Conservation (phyloP, 2,888 invertebrate species). For the Torymus auratus region DNA sequence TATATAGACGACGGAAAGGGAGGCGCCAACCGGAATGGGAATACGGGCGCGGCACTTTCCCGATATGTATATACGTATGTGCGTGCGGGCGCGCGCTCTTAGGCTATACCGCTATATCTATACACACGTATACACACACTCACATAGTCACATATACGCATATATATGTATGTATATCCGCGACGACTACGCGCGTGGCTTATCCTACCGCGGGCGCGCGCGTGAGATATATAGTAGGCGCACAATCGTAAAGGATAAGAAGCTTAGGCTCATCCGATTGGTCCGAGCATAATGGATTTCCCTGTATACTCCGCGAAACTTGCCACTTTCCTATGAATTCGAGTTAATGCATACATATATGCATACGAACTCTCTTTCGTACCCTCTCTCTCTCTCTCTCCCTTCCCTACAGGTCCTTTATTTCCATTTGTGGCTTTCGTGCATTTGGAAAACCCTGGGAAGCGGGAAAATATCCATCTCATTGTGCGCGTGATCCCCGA, state of each 20-base stretch:
- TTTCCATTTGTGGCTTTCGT: conserved; percentile 22
- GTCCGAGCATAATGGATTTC: conserved; percentile 57
- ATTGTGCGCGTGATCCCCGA: conserved; percentile 42
- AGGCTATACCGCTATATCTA: neutral
- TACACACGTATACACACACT: conserved; percentile 19
- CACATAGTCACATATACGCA: conserved; percentile 21
- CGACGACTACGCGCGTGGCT: conserved; percentile 11
- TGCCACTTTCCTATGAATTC: conserved; percentile 45
- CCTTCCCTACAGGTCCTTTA: neutral
- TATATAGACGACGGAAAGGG: neutral
- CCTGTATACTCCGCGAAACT: conserved; percentile 32
- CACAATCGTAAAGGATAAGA: conserved; percentile 58
- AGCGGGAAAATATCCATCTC: conserved; percentile 41
- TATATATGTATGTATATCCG: neutral
- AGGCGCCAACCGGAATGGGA: conserved; percentile 43
- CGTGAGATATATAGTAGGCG: conserved; percentile 7
- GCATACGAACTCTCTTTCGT: conserved; percentile 13
- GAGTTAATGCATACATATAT: neutral
- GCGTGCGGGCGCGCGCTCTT: neutral
- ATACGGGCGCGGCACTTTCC: conserved; percentile 13
- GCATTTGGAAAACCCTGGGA: conserved; percentile 24
- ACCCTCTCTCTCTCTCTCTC: conserved; percentile 28
- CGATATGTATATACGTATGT: no score
- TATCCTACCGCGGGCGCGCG: conserved; percentile 13
- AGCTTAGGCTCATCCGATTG: conserved; percentile 58